phyloP scores from a whole-genome alignment of 1,140 invertebrate species.

The Drosophila ananassae region DNA sequence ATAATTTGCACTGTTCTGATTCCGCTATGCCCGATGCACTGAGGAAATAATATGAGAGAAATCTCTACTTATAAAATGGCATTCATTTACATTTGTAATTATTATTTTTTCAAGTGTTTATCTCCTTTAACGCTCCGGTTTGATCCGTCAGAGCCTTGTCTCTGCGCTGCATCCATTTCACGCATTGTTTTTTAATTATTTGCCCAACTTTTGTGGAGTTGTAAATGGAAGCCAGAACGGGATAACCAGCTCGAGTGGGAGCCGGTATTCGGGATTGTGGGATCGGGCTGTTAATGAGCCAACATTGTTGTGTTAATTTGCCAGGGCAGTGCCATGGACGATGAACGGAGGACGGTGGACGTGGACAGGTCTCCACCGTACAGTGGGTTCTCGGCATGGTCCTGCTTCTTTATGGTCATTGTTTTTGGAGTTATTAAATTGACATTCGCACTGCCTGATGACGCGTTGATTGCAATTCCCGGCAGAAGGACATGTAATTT shows the following conservation, averaged over 20 bases:
- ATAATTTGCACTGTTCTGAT: conserved; percentile 59
- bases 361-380: conserved; percentile 33
- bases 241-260: conserved; percentile 1
- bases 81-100: neutral
- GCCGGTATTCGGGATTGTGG: conserved; percentile 11
- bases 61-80: no score
- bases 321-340: conserved; percentile 32
- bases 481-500: conserved; percentile 79
- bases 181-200: conserved; percentile 80
- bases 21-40: conserved; percentile 8
- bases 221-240: conserved; percentile 48
- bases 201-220: conserved; percentile 69
- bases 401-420: conserved; percentile 22
- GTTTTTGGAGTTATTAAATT: conserved; percentile 75
- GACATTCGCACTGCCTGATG: conserved; percentile 70
- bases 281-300: conserved; percentile 71
- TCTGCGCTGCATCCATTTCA: conserved; percentile 41
- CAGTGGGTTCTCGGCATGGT: conserved; percentile 13
- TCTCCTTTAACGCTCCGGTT: conserved; percentile 18
- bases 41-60: conserved; percentile 2
- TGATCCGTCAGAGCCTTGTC: conserved; percentile 31
- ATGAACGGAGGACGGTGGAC: no score
- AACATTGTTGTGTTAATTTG: conserved; percentile 83
- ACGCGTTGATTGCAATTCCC: conserved; percentile 80
- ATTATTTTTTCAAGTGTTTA: conserved; percentile 9